Conservation (phyloP, 2,797 vertebrate genomes). For the Nyctalus aviator region DNA sequence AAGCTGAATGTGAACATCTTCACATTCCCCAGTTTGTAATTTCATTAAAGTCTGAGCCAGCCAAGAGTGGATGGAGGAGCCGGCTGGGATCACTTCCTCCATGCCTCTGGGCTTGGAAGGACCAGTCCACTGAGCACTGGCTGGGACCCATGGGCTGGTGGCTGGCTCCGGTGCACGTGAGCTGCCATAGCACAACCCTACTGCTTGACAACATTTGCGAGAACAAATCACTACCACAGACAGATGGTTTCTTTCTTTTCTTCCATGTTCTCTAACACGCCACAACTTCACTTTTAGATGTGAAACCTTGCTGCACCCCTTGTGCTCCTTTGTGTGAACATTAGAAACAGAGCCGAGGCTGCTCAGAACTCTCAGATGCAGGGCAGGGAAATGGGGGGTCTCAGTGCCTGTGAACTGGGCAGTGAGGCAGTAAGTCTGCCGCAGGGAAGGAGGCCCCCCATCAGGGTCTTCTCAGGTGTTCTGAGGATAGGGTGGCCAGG, state of each 20-base stretch:
- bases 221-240: background rate
- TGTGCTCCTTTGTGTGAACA: background rate
- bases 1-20: background rate
- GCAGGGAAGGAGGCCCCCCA: background rate
- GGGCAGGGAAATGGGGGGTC: background rate
- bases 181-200: background rate
- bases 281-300: slow-evolving; percentile 40
- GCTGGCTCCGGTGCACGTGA: background rate
- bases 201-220: background rate
- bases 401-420: background rate
- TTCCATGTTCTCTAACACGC: background rate
- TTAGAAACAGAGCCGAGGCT: background rate
- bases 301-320: slow-evolving; percentile 14
- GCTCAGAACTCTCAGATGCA: slow-evolving; percentile 27
- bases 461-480: background rate
- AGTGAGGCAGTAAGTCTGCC: background rate
- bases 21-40: background rate
- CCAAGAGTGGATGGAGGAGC: background rate
- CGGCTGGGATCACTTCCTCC: background rate
- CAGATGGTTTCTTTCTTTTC: background rate
- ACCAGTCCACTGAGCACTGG: background rate
- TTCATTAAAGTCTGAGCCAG: slow-evolving; percentile 2
- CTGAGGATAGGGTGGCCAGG: background rate
- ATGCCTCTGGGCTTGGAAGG: background rate
- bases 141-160: background rate